Base-by-base conservation (phyloP, 2,113 vertebrate genomes). In the Steatornis caripensis region DNA sequence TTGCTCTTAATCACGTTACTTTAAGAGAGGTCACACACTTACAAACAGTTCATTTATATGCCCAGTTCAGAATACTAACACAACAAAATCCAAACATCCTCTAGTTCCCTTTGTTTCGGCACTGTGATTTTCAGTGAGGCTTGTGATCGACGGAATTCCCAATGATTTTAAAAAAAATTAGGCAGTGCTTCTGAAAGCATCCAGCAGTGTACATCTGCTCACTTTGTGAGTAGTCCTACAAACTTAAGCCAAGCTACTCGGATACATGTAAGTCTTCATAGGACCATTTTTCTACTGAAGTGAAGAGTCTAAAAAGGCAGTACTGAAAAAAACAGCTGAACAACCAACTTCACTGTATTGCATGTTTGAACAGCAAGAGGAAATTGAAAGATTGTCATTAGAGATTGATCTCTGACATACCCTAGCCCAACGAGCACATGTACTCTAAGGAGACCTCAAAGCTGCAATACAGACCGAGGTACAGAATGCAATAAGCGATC, bases 341-440 rank as follows among this genome's bases (percentile, higher is more conserved):
- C 37, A 48, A 76, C 54, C 20, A 54, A 60, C 17, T 58, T 68
- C 18, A 55, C 5, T 27, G 12, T 15, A 57, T 9, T 48, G 18
- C 15, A 39, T 16, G 18, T 65, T 65, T 82, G 30, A 91, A 43
- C 43, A 64, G 68, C 0, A 0, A 62, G 72, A 81, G 12, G 4
- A 61, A 90, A 84, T 8, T 15, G 54, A 81, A 62, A 78, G 27
- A 37, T 32, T 3, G 1, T 17, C 48, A 48, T 55, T 66, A 60
- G 74, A 90, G 21, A 65, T 0, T 26, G 45, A 70, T 66, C 20
- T 77, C 61, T 66, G 64, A 83, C 80, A 84, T 51, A 49, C 10
- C 49, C 22, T 8, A 23, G 36, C 26, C 53, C 60, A 61, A 45
- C 1, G 1, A 68, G 15, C 19, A 48, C 27, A 10, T 0, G 1